Evolutionary conservation across 1,140 invertebrate genomes (phyloP), one percentile per base, ranked within the genome.

Genomic region (Hyposmocoma kahamanoa): DNA sequence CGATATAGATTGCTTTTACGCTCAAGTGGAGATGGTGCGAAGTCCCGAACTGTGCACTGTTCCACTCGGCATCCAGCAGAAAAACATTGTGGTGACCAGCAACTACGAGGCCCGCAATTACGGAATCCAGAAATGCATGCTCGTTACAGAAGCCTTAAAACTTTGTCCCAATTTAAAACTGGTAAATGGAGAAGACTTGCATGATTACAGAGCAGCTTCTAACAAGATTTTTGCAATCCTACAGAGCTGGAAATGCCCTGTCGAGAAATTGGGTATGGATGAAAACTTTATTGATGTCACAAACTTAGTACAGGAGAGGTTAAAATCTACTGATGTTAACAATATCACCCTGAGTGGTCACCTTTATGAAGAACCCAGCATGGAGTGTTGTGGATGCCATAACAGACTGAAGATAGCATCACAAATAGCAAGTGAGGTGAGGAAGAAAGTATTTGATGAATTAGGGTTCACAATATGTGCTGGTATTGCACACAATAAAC

Each of bases 1-100:
- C 63, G 91, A 95, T 72, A 87, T 94, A 61, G 92, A 95, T 64
- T 94, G 92, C 71, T 95, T 94, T 80, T 95, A 95, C 80, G 93
- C 93, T 43, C 94, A 95, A 88, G 93, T 95, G 50, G 93, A 95
- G 84, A 92, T 91, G 87, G 62, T 93, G 21, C 88, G 88, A 50
- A 89, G 93, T 72, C 92, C 93, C 1, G 85, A 89, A 57, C 72
- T 92, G 11, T 81, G 87, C 32, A 80, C 82, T 17, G 89, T 90
- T 58, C 93, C 94, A 0, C 74, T 95, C 26, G 93, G 93, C 21
- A 89, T 95, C 3, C 90, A 93, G 72, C 94, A 95, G 76, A 94
- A 95, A 69, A 93, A 91, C 66, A 87, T 93, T 46, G 90, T 95
- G 21, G 92, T 95, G 20, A 95, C 93, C 8, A 92, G 91, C 72